Percentiles rank a stretch among this genome's conserved stretches.
Conservation (phyloP, 2,113 vertebrate genomes). For the Gallinago jamesoni region DNA sequence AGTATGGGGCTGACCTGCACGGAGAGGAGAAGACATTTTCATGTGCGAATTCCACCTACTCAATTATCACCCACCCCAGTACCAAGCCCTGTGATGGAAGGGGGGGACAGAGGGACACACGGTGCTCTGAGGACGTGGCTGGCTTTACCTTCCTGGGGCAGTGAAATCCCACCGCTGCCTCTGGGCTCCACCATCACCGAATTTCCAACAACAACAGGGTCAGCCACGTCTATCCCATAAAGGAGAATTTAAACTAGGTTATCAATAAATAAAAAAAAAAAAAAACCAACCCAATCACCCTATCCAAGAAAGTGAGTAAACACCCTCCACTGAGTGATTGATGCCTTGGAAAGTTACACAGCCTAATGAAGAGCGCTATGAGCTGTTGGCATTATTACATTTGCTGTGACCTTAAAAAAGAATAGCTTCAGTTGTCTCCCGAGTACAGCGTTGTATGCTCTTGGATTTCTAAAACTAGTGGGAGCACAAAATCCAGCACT, state of each 20-base stretch:
- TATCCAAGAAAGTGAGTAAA: neutral
- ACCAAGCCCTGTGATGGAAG: neutral
- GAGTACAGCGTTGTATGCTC: constrained; percentile 21
- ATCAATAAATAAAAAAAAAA: neutral
- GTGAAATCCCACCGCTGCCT: neutral
- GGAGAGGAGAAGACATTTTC: neutral
- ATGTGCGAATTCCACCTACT: neutral
- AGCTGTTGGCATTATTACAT: constrained; percentile 42
- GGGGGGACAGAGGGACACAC: neutral
- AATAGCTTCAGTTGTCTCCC: constrained; percentile 1
- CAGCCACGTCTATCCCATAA: neutral
- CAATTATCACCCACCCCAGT: neutral
- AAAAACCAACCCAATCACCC: neutral
- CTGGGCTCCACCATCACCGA: neutral
- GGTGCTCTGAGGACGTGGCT: neutral
- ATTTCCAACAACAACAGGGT: neutral
- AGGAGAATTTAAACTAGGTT: neutral
- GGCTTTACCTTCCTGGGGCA: neutral
- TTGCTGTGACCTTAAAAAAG: constrained; percentile 56
- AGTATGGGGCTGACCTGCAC: neutral
- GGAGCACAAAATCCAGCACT: neutral
- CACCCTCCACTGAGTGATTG: neutral
- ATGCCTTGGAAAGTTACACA: neutral
- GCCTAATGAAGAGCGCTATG: constrained; percentile 30
- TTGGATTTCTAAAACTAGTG: constrained; percentile 37